Percentiles rank a stretch among this genome's conserved stretches.
phyloP scores from a whole-genome alignment of 2,888 invertebrate species.

The Belgica antarctica region DNA sequence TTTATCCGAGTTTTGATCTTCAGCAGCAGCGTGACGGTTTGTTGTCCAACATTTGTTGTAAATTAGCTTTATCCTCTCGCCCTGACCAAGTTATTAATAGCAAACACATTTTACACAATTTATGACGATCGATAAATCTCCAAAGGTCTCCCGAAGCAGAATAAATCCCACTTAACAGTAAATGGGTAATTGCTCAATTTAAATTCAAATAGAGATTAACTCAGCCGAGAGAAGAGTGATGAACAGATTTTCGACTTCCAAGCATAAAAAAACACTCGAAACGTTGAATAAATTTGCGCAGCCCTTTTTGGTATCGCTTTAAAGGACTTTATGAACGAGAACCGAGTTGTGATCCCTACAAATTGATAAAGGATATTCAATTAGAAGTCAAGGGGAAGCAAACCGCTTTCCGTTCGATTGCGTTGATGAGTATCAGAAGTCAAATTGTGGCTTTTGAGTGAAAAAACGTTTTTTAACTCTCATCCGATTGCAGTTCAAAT shows the following conservation, averaged over 20 bases:
- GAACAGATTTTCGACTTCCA: not conserved
- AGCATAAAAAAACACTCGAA: constrained; percentile 8
- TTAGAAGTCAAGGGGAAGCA: not conserved
- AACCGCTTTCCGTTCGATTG: not conserved
- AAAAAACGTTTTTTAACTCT: not conserved
- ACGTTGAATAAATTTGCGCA: constrained; percentile 7
- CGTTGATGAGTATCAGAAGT: constrained; percentile 28
- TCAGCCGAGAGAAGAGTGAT: not conserved
- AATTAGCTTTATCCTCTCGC: constrained; percentile 26
- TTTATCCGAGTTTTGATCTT: constrained; percentile 27
- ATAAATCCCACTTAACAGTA: not conserved
- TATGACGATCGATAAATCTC: constrained; percentile 33
- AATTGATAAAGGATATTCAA: constrained; percentile 32
- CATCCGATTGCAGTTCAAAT: not conserved
- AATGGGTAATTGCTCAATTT: constrained; percentile 24
- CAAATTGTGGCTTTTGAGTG: constrained; percentile 1
- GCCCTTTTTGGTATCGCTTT: not conserved
- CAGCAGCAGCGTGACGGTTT: constrained; percentile 36
- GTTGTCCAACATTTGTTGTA: constrained; percentile 34
- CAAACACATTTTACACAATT: constrained; percentile 42
- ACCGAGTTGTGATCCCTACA: not conserved
- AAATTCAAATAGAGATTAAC: constrained; percentile 10
- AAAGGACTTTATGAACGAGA: not conserved
- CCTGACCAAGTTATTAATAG: constrained; percentile 36
- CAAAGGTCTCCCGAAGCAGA: constrained; percentile 1